Base-by-base conservation (phyloP, 2,797 vertebrate genomes). In the Leucoraja ocellata region DNA sequence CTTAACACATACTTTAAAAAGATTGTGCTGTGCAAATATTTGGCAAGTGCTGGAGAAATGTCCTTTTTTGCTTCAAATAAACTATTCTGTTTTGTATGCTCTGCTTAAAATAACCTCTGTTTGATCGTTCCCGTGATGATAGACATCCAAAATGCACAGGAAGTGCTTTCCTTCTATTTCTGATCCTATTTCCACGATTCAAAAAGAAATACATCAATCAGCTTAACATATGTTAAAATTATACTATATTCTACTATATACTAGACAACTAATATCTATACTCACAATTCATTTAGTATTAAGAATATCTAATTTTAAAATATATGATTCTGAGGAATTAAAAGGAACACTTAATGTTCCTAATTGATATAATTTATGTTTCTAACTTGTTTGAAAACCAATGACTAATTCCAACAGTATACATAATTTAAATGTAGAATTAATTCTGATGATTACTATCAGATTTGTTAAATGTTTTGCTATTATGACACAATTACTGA, bases 101-200 rank as follows among this genome's bases (percentile, higher is more conserved):
- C 90, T 91, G 68, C 21, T 91, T 91, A 91, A 74, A 46, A 91
- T 74, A 74, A 91, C 36, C 71, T 91, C 90, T 14, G 71, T 91
- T 74, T 74, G 36, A 74, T 73, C 65, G 46, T 91, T 91, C 68
- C 90, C 90, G 28, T 74, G 68, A 91, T 74, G 39, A 25, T 91
- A 91, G 71, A 91, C 68, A 91, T 91, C 90, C 90, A 91, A 91
- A 73, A 73, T 54, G 68, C 36, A 91, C 5, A 54, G 36, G 6
- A 91, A 23, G 39, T 74, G 36, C 25, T 91, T 91, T 91, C 90
- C 90, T 74, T 91, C 71, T 46, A 91, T 36, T 11, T 91, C 71
- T 4, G 90, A 46, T 73, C 18, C 68, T 46, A 39, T 74, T 71
- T n/a, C 39, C 68, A 91, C 74, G 90, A 91, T 73, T 74, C 13